Base-by-base conservation (phyloP, 2,888 invertebrate genomes). In the Drymonia ruficornis region DNA sequence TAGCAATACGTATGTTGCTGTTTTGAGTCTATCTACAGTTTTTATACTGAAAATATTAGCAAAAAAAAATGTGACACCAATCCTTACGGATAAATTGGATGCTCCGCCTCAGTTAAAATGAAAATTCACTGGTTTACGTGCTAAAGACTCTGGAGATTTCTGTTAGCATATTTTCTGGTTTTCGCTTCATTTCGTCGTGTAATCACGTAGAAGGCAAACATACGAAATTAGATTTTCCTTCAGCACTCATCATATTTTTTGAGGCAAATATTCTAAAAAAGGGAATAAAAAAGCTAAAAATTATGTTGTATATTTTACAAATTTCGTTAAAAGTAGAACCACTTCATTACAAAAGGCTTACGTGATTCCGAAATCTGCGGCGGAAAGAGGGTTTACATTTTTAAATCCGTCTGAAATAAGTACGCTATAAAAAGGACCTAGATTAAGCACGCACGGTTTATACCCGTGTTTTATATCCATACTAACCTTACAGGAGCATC, bases 361-460 rank as follows among this genome's bases (percentile, higher is more conserved):
- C 31, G 12, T 31, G 9, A 31, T 31, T 8, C 9, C 12, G 9
- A 31, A 31, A 31, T 31, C 8, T 9, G 18, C 42, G 18, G 18
- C 74, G 73, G 74, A 79, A 79, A 74, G 70, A 78, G 84, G n/a
- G n/a, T 87, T 70, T 86, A 78, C 77, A 79, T 79, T 84, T 83
- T 83, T 84, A 81, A 82, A 76, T 75, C 70, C 63, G 55, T 65
- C 63, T 66, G 74, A 80, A 82, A 81, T 80, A 71, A 73, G 72
- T 70, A 64, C 54, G 65, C 61, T 67, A 70, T 74, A 77, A 78
- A 79, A 63, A 72, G 70, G 74, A 74, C 71, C 69, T 70, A 68
- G 76, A 73, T 80, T 72, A 76, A 72, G 72, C 66, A 70, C 67
- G 68, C 59, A 65, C 61, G 53, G 70, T 70, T 61, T 64, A 56